These are phyloP conservation scores for Microchrysa polita DNA, from an alignment of 2,888 invertebrate genomes.

Conservation along the genomic window DNA sequence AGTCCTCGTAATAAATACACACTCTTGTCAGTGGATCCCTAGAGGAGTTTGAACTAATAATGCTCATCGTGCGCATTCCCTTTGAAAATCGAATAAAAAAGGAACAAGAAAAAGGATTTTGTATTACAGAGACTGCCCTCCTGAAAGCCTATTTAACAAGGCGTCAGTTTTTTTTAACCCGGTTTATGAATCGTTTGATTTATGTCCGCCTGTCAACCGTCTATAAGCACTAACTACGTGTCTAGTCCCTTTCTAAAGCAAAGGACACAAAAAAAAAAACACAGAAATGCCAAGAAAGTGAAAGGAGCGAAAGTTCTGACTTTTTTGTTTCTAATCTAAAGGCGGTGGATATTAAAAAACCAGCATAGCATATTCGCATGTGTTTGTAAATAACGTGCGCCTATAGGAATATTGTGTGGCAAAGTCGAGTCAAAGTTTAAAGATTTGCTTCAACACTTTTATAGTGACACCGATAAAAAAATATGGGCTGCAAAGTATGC, in stretches of 20 bases:
- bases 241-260: no score
- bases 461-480: background rate
- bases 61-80: no score
- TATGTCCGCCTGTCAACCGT: slow-evolving; percentile 13
- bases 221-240: background rate
- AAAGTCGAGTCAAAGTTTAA: slow-evolving; percentile 12
- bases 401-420: background rate
- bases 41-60: no score
- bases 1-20: no score
- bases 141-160: no score
- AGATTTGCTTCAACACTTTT: slow-evolving; percentile 26
- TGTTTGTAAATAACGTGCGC: background rate
- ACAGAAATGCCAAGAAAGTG: background rate
- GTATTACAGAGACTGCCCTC: no score
- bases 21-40: no score
- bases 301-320: background rate
- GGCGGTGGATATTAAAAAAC: slow-evolving; percentile 20
- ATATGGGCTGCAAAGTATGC: background rate
- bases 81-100: no score
- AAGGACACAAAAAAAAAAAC: background rate
- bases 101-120: no score
- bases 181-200: slow-evolving; percentile 9
- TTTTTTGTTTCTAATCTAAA: background rate
- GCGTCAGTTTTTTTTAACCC: background rate
- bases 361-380: background rate